Base-by-base conservation (phyloP, 2,888 invertebrate genomes). In the Phlogophora meticulosa region DNA sequence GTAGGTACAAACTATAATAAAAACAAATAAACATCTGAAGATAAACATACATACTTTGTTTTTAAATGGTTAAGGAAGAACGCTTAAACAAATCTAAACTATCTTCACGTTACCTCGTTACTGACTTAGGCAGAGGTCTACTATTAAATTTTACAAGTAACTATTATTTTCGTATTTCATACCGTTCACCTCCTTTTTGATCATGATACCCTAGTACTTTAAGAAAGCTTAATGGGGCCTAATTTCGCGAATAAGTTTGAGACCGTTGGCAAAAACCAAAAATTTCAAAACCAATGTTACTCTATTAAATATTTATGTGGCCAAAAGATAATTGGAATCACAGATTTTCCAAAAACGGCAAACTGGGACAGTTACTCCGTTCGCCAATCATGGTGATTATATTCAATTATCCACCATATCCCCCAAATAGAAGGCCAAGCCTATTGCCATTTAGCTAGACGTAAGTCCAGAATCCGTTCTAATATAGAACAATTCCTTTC, bases 1-100 rank as follows among this genome's bases (percentile, higher is more conserved):
- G 11, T 13, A 3, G 17, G 4, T n/a, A 3, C 4, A 5, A 4
- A 3, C 0, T 17, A 0, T 34, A 70, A 62, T 48, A 43, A 24
- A 72, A 55, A 72, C 58, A 72, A 72, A 58, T 15, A 58, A 24
- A 28, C 34, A 34, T 58, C 7, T 32, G n/a, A n/a, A 2, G 1
- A 24, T 22, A 7, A 10, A 36, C 1, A 10, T 43, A 11, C 4
- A 28, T 28, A 2, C 24, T 59, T 36, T 4, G 13, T 36, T 38
- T 22, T 45, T 22, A 38, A 7, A 2, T 10, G 1, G 11, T 10
- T 17, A 28, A 0, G 0, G 13, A 20, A 9, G 9, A 40, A 28
- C 11, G 15, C 1, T 38, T n/a, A 15, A 1, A 3, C n/a, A 15
- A 1, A 4, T 40, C 7, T 22, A 34, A 17, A 5, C 9, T 17